phyloP scores from a whole-genome alignment of 2,113 vertebrate genomes.

The Beaufortia kweichowensis region DNA sequence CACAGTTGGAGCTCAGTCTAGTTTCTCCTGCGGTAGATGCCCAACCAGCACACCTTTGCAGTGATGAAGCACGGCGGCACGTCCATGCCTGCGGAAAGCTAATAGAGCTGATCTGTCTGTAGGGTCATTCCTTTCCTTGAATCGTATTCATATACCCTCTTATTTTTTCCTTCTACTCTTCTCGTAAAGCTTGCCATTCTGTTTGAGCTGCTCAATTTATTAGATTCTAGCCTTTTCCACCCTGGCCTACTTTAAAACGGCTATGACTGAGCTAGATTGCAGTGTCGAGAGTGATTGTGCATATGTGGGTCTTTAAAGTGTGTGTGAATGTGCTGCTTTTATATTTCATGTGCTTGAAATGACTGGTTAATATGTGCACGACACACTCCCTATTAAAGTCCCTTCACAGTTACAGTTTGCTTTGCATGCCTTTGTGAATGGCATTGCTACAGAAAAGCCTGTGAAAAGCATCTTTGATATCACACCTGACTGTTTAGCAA shows the following conservation, averaged over 20 bases:
- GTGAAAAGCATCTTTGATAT: background rate
- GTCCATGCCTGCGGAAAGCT: conserved; percentile 47
- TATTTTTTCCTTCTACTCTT: conserved; percentile 32
- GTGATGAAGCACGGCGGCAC: conserved; percentile 62
- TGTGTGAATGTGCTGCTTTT: conserved; percentile 23
- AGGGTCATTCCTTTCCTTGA: conserved; percentile 36
- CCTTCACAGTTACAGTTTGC: conserved; percentile 4
- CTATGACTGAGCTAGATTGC: conserved; percentile 41
- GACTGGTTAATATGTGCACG: conserved; percentile 27
- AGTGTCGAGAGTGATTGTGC: background rate
- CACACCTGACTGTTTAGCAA: background rate
- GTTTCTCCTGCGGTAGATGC: conserved; percentile 54
- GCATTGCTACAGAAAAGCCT: conserved; percentile 3
- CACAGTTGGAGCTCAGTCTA: conserved; percentile 51
- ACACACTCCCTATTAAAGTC: background rate
- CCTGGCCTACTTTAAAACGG: conserved; percentile 62
- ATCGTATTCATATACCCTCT: conserved; percentile 33
- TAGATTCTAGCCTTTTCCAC: conserved; percentile 63
- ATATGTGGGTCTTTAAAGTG: conserved; percentile 4
- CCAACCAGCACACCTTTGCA: background rate
- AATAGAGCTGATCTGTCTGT: conserved; percentile 31
- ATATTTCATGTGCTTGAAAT: conserved; percentile 22
- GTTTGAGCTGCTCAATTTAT: conserved; percentile 56
- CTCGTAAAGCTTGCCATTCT: conserved; percentile 41
- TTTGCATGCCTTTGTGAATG: conserved; percentile 31